These are phyloP conservation scores for Fregetta grallaria DNA, from an alignment of 2,113 vertebrate genomes.

Conservation along the genomic window DNA sequence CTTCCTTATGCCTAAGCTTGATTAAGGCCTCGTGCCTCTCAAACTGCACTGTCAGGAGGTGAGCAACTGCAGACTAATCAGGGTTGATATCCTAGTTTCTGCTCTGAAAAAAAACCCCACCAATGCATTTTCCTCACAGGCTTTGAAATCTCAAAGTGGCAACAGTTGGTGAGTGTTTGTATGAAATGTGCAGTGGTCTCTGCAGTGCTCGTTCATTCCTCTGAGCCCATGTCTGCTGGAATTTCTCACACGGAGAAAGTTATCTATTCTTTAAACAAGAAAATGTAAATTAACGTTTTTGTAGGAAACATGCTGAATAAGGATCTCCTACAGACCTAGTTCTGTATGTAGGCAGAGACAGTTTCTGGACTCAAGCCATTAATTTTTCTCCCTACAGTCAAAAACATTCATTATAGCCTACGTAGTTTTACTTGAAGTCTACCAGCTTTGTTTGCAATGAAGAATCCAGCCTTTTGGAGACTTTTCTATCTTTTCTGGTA, in stretches of 20 bases:
- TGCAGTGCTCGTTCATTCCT: background rate
- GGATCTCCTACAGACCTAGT: constrained; percentile 23
- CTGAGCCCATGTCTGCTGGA: background rate
- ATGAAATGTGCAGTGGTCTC: background rate
- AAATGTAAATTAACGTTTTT: constrained; percentile 29
- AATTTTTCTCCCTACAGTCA: constrained; percentile 40
- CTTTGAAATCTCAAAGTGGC: background rate
- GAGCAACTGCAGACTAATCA: background rate
- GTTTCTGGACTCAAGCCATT: constrained; percentile 7
- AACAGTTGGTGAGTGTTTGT: background rate
- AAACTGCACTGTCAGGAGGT: background rate
- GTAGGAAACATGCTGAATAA: constrained; percentile 13
- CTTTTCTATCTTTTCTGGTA: background rate
- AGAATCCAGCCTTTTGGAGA: background rate
- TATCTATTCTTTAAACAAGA: constrained; percentile 37
- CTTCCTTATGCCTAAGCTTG: background rate
- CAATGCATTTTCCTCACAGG: background rate
- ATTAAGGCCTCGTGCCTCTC: background rate
- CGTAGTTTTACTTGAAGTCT: background rate
- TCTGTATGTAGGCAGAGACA: constrained; percentile 32
- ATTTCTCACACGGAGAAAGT: background rate
- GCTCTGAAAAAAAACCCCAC: background rate
- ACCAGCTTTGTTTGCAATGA: background rate
- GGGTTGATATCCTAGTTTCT: background rate
- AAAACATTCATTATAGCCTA: constrained; percentile 32